Evolutionary conservation across 2,797 vertebrate species (phyloP), one percentile per base, ranked within the genome.

Genomic region (Poeciliopsis presidionis): DNA sequence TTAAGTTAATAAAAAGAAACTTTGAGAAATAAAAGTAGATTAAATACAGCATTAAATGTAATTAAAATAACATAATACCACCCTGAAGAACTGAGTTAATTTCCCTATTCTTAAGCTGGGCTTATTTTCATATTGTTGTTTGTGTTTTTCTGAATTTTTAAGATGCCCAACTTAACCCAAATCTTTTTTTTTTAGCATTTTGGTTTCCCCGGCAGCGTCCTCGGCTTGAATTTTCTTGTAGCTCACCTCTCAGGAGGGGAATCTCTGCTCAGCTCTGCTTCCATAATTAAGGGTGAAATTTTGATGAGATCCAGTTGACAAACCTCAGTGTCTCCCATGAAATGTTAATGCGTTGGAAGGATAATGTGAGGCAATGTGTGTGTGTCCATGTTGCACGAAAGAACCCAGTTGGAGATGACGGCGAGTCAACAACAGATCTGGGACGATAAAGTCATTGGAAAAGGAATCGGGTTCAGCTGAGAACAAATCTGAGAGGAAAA

Each of bases 351-450:
- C 45, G 1, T 73, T 18, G n/a, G 70, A 79, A 77, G 84, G 84
- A 87, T 87, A 81, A 85, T 78, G 78, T 72, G 74, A 76, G 69
- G 84, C 74, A 18, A 69, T 1, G 36, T 73, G 73, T 69, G 49
- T 33, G 25, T 65, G 55, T 51, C 36, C 18, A 43, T 69, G 9
- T 5, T 55, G 4, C 77, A 74, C 12, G 73, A 22, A 73, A 2
- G 2, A 79, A 77, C 78, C 61, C 73, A 80, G 78, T 67, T 2
- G 45, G 55, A 75, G 77, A 87, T 73, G 84, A 79, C 9, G 46
- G 74, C 80, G 83, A 87, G 80, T 89, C 88, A 91, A 83, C 92
- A 90, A 91, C 88, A 90, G 89, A 93, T 92, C 92, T 90, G 89
- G 91, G 92, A 87, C 91, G 86, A 90, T 88, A 87, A 90, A 89